Percentiles rank a stretch among this genome's conserved stretches.
phyloP scores from a whole-genome alignment of 2,888 invertebrate species.

The Scaeva pyrastri region DNA sequence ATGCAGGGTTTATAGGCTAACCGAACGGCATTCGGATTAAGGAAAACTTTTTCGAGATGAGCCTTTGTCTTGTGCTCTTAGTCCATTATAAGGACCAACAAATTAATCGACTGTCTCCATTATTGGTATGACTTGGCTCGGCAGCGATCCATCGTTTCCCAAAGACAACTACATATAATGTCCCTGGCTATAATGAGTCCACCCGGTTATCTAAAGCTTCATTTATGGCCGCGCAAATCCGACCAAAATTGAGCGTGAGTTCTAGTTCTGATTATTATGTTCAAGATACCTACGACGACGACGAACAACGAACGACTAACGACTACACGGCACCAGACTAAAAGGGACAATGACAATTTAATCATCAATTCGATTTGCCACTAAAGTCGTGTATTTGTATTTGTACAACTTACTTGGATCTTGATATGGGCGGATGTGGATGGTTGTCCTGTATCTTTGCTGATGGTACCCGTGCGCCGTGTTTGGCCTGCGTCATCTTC shows the following conservation, averaged over 20 bases:
- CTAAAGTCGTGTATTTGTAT: neutral
- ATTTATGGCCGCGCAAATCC: constrained; percentile 48
- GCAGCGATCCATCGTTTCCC: constrained; percentile 23
- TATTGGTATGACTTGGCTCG: constrained; percentile 3
- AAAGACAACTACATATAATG: constrained; percentile 55
- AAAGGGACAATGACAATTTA: constrained; percentile 41
- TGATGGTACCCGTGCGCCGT: neutral
- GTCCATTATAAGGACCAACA: neutral
- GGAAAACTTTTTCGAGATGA: neutral
- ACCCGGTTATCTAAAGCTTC: constrained; percentile 52
- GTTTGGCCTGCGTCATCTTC: neutral
- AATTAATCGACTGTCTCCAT: constrained; percentile 36
- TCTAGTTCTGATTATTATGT: neutral
- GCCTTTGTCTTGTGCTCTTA: neutral
- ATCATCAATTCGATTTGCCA: constrained; percentile 68
- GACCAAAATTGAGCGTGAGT: constrained; percentile 32
- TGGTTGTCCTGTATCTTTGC: constrained; percentile 17
- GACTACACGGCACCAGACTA: neutral
- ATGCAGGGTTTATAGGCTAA: neutral
- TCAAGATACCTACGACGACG: too few relatives aligned
- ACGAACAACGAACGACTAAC: too few relatives aligned
- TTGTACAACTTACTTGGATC: constrained; percentile 31
- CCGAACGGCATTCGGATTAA: neutral
- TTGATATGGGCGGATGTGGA: neutral
- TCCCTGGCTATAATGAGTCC: constrained; percentile 35